phyloP scores from a whole-genome alignment of 2,888 invertebrate species.

The Lithophane socia region DNA sequence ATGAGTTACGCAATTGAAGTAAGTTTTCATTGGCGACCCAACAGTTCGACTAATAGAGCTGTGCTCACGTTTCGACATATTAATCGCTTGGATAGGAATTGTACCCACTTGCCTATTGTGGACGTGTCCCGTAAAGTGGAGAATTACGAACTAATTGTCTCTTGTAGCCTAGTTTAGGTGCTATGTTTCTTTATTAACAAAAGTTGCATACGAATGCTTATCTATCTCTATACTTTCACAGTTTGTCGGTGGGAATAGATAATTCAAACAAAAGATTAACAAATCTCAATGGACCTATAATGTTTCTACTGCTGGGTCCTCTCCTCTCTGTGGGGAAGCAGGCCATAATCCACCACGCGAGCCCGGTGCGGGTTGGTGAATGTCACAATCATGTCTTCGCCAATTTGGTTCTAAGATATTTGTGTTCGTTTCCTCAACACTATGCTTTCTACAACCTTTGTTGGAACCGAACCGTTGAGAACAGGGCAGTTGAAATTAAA shows the following conservation, averaged over 20 bases:
- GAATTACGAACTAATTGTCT: constrained; percentile 38
- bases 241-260: not conserved
- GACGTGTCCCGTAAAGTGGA: constrained; percentile 40
- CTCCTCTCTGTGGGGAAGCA: not conserved
- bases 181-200: not conserved
- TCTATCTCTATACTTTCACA: not conserved
- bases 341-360: not conserved
- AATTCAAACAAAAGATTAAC: not conserved
- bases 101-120: constrained; percentile 47
- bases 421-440: not conserved
- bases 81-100: constrained; percentile 56
- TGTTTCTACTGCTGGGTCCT: not conserved
- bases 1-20: constrained; percentile 55
- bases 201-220: not conserved
- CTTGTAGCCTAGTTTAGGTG: constrained; percentile 10
- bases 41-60: constrained; percentile 54
- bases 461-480: not conserved
- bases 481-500: not conserved
- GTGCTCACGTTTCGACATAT: constrained; percentile 50
- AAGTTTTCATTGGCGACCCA: constrained; percentile 62
- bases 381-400: not conserved
- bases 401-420: not conserved
- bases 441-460: not conserved
- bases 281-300: not conserved
- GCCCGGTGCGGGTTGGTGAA: no score